These are phyloP conservation scores for Lasioglossum figueresi DNA, from an alignment of 2,888 invertebrate genomes.

Conservation along the genomic window DNA sequence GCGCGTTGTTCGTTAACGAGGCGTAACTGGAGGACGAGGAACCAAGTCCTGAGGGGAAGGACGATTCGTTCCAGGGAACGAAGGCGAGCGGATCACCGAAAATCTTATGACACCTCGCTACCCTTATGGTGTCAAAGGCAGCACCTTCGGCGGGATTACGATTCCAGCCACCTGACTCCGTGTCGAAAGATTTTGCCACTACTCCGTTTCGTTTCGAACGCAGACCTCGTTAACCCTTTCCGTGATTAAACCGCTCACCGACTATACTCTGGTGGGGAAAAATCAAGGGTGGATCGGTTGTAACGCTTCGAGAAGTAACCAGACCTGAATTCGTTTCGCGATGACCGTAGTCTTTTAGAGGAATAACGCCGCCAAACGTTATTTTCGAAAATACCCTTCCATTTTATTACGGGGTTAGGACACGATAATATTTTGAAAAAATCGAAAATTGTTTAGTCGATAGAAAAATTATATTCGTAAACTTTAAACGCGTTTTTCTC, in stretches of 20 bases:
- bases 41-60: slow-evolving; percentile 30
- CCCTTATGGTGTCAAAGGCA: slow-evolving; percentile 78
- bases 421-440: too few relatives aligned
- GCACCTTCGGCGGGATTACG: slow-evolving; percentile 62
- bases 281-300: slow-evolving; percentile 7
- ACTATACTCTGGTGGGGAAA: neutral
- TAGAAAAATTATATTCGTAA: too few relatives aligned
- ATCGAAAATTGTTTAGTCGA: too few relatives aligned
- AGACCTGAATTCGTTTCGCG: slow-evolving; percentile 64
- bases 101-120: slow-evolving; percentile 71
- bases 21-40: slow-evolving; percentile 17
- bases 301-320: slow-evolving; percentile 33
- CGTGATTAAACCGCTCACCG: slow-evolving; percentile 46
- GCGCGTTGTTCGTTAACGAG: slow-evolving; percentile 41
- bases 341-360: neutral
- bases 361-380: neutral
- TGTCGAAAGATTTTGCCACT: slow-evolving; percentile 70
- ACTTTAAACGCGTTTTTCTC: too few relatives aligned
- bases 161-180: slow-evolving; percentile 75
- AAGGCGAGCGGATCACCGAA: slow-evolving; percentile 23
- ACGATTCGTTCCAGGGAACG: slow-evolving; percentile 63
- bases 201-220: slow-evolving; percentile 23
- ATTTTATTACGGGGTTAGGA: too few relatives aligned
- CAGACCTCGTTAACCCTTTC: slow-evolving; percentile 72
- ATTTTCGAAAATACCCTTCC: neutral